These are phyloP conservation scores for Hycleus cichorii DNA, from an alignment of 1,140 invertebrate genomes.

Conservation along the genomic window DNA sequence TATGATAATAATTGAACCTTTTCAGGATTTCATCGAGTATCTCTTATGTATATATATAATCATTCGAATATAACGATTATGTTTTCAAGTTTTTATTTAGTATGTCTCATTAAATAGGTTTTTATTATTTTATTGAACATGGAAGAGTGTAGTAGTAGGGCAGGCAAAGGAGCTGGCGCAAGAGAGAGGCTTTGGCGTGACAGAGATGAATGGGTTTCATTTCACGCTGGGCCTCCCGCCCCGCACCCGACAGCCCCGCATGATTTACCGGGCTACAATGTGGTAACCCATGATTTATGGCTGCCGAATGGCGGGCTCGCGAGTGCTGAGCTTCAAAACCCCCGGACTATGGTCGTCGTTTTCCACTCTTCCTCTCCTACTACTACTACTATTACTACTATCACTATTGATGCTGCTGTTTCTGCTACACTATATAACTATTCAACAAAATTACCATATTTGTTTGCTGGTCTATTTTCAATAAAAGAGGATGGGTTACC, in stretches of 20 bases:
- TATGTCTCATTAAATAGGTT: no score
- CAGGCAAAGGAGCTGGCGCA: background rate
- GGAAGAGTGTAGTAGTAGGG: background rate
- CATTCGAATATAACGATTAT: no score
- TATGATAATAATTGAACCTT: no score
- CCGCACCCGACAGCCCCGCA: constrained; percentile 40
- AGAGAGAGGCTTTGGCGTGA: constrained; percentile 36
- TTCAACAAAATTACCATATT: constrained; percentile 10
- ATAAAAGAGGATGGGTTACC: background rate
- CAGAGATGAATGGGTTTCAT: constrained; percentile 45
- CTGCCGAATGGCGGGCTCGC: constrained; percentile 41
- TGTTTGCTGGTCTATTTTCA: background rate
- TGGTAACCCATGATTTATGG: constrained; percentile 60
- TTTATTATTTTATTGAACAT: no score
- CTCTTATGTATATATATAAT: no score
- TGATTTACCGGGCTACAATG: constrained; percentile 61
- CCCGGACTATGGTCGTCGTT: constrained; percentile 21
- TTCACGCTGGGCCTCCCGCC: constrained; percentile 46
- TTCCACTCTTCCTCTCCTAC: constrained; percentile 1
- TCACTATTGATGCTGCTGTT: no score
- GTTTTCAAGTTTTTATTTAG: no score
- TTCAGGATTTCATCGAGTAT: no score
- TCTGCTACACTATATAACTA: background rate
- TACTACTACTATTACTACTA: background rate
- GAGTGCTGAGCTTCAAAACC: constrained; percentile 32